Percentiles rank a stretch among this genome's conserved stretches.
phyloP scores from a whole-genome alignment of 2,888 invertebrate species.

The Bhutanitis thaidina region DNA sequence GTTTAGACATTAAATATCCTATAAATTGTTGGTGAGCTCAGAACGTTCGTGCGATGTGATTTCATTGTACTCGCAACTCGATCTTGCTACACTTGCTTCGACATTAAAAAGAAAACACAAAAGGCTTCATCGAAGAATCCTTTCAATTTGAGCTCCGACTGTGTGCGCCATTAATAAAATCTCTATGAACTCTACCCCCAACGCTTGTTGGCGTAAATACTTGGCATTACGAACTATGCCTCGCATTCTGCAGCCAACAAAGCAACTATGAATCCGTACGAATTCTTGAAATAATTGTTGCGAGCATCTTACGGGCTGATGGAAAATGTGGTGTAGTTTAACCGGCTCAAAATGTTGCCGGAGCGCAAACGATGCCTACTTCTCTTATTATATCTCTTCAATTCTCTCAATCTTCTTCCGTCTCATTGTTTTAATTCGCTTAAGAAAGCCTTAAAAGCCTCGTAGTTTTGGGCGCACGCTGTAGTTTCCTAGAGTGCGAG shows the following conservation, averaged over 20 bases:
- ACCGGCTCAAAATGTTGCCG: not conserved
- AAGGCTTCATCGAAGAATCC: not conserved
- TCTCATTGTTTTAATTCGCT: too few relatives aligned
- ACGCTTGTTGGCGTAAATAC: slow-evolving; percentile 1
- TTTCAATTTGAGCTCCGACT: not conserved
- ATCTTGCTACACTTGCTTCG: not conserved
- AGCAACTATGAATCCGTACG: slow-evolving; percentile 16
- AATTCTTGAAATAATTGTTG: slow-evolving; percentile 15
- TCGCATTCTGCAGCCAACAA: slow-evolving; percentile 11
- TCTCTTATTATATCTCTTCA: too few relatives aligned
- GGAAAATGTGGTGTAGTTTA: slow-evolving; percentile 2
- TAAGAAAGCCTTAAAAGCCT: too few relatives aligned
- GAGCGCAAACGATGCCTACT: too few relatives aligned
- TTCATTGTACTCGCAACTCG: not conserved
- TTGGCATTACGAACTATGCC: slow-evolving; percentile 11
- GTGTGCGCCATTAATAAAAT: not conserved
- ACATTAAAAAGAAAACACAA: not conserved
- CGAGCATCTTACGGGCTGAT: slow-evolving; percentile 1
- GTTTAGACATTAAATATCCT: too few relatives aligned
- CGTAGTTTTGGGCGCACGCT: too few relatives aligned
- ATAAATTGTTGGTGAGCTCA: too few relatives aligned
- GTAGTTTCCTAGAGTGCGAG: too few relatives aligned
- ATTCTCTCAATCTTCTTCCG: too few relatives aligned
- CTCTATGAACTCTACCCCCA: not conserved
- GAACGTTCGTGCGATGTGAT: too few relatives aligned